Evolutionary conservation across 2,113 vertebrate genomes (phyloP).

Genomic region (Corythoichthys haematopterus): DNA sequence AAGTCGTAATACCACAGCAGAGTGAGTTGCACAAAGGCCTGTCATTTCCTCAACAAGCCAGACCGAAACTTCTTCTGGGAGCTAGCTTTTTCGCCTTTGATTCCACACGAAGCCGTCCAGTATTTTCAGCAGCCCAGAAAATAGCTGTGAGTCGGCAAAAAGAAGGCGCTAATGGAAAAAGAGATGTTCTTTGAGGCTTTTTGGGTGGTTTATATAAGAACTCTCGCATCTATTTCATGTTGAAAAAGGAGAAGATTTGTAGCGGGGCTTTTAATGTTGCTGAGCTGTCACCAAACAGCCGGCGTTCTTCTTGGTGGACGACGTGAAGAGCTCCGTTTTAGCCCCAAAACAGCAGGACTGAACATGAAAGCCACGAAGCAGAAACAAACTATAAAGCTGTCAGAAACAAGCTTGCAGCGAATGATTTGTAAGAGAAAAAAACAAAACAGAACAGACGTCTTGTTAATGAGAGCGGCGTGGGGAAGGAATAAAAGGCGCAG

Average conservation of each 20-base stretch:
- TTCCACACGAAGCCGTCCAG: constrained; percentile 48
- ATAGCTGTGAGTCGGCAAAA: constrained; percentile 43
- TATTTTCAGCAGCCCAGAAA: constrained; percentile 55
- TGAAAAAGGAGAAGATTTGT: constrained; percentile 51
- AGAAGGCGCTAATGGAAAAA: constrained; percentile 46
- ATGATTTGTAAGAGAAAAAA: constrained; percentile 4
- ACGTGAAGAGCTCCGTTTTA: constrained; percentile 24
- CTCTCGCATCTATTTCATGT: constrained; percentile 48
- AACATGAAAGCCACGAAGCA: constrained; percentile 24
- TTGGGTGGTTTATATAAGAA: constrained; percentile 53
- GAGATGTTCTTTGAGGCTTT: constrained; percentile 37
- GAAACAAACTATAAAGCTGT: constrained; percentile 41
- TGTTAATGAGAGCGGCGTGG: constrained; percentile 8
- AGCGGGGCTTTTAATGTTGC: constrained; percentile 32
- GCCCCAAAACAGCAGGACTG: constrained; percentile 24
- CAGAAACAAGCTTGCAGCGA: constrained; percentile 16
- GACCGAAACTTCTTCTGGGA: constrained; percentile 35
- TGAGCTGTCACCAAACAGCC: constrained; percentile 39
- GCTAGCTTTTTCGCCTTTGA: constrained; percentile 49
- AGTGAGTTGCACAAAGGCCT: constrained; percentile 36
- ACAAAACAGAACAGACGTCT: constrained; percentile 11
- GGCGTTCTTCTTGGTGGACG: constrained; percentile 21
- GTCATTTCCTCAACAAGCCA: constrained; percentile 50
- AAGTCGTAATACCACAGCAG: constrained; percentile 27
- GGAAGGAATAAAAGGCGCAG: constrained; percentile 6